Evolutionary conservation across 2,113 vertebrate species (phyloP).

Genomic region (Verasper variegatus): DNA sequence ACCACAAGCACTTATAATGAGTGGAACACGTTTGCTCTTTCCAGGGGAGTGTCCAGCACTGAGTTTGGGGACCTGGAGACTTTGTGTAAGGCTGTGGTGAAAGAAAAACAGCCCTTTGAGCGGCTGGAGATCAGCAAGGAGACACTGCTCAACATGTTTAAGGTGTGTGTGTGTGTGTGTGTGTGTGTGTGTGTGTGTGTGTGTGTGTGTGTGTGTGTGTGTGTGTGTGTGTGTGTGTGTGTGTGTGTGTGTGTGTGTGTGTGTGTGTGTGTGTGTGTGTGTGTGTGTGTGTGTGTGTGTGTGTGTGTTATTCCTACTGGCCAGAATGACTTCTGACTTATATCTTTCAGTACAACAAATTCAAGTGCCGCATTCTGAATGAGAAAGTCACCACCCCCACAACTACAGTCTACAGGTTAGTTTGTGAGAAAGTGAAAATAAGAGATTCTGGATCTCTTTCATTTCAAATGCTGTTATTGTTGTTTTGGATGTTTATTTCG

Average conservation of each 20-base stretch:
- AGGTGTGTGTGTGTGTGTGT: slow-evolving; percentile 79
- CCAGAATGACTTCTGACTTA: not conserved
- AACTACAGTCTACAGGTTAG: slow-evolving; percentile 96
- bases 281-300: not conserved
- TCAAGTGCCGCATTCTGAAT: slow-evolving; percentile 97
- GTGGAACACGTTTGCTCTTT: slow-evolving; percentile 8
- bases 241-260: not conserved
- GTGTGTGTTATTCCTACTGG: not conserved
- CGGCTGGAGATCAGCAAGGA: slow-evolving; percentile 96
- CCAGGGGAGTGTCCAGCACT: slow-evolving; percentile 92
- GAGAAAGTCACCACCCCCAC: slow-evolving; percentile 97
- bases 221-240: not conserved
- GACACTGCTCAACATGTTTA: slow-evolving; percentile 95
- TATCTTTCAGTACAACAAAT: slow-evolving; percentile 93
- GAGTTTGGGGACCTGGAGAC: slow-evolving; percentile 92
- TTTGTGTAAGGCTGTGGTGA: slow-evolving; percentile 93
- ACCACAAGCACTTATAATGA: not conserved
- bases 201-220: not conserved
- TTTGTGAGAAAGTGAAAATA: not conserved
- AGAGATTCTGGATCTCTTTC: not conserved
- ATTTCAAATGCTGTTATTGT: not conserved
- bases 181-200: not conserved
- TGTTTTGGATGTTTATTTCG: not conserved
- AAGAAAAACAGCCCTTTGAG: slow-evolving; percentile 97
- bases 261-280: not conserved